phyloP scores from a whole-genome alignment of 2,888 invertebrate genomes.

The Drosophila siamana region DNA sequence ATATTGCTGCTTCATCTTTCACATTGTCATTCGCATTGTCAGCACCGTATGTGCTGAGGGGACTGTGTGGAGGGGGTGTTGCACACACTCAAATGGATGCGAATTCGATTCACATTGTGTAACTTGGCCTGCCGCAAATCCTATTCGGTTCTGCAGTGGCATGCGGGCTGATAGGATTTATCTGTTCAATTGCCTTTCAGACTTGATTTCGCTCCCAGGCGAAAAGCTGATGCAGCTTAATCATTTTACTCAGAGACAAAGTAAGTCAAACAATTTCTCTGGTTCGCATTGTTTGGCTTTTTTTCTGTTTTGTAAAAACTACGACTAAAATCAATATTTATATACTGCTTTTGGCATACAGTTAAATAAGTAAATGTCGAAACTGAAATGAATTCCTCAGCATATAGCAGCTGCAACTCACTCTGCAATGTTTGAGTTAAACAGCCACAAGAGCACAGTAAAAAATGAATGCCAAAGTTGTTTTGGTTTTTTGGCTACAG shows the following conservation, averaged over 20 bases:
- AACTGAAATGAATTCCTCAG: constrained; percentile 45
- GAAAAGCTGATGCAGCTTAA: constrained; percentile 14
- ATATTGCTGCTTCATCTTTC: constrained; percentile 31
- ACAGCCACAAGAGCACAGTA: constrained; percentile 22
- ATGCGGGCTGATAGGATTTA: constrained; percentile 36
- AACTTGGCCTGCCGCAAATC: constrained; percentile 51
- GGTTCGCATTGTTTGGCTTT: constrained; percentile 24
- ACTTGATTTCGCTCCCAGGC: background rate
- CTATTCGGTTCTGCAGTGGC: constrained; percentile 42
- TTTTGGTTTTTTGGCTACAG: constrained; percentile 33
- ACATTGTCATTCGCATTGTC: constrained; percentile 66
- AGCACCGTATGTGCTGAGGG: no score
- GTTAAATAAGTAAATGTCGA: constrained; percentile 63
- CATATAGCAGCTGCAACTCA: constrained; percentile 29
- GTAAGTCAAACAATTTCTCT: constrained; percentile 26
- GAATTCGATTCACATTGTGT: constrained; percentile 72
- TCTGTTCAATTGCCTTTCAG: constrained; percentile 27
- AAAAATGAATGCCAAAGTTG: constrained; percentile 28
- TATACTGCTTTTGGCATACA: constrained; percentile 43
- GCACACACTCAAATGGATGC: constrained; percentile 57
- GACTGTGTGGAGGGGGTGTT: constrained; percentile 10
- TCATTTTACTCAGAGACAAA: constrained; percentile 23
- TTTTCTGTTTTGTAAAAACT: constrained; percentile 17
- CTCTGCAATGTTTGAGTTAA: constrained; percentile 45
- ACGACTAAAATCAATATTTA: constrained; percentile 70